Conservation (phyloP, 92 coral and sea anemone genomes). For the Porites rus region DNA sequence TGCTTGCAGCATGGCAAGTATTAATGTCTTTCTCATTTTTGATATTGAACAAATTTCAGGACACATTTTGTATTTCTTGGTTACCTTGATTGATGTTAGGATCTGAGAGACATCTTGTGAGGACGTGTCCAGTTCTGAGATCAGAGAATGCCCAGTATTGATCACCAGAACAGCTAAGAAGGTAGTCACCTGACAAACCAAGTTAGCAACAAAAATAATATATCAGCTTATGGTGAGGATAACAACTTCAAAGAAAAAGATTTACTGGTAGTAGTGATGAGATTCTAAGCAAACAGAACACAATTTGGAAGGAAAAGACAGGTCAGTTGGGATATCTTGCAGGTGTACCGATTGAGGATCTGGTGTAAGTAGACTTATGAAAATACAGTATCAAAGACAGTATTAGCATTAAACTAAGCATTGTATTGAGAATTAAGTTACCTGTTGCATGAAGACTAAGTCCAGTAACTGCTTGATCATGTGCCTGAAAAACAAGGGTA, state of each 20-base stretch:
- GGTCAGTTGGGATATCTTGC: not conserved
- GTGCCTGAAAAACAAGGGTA: constrained; percentile 68
- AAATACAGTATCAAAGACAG: not conserved
- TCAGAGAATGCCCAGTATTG: constrained; percentile 99
- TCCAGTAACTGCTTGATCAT: constrained; percentile 93
- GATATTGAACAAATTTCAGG: not conserved
- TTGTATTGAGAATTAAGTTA: constrained; percentile 14
- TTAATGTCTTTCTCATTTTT: too few relatives aligned
- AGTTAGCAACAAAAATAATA: not conserved
- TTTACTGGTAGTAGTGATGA: not conserved
- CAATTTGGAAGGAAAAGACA: too few relatives aligned
- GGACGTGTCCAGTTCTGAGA: constrained; percentile 93
- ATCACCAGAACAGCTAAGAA: constrained; percentile 92
- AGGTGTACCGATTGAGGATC: not conserved
- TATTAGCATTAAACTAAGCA: too few relatives aligned
- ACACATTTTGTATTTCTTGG: not conserved
- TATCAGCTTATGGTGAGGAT: too few relatives aligned
- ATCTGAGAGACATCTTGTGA: constrained; percentile 94
- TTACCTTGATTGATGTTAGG: constrained; percentile 94
- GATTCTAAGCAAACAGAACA: too few relatives aligned
- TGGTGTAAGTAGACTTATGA: not conserved
- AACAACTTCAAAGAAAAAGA: not conserved
- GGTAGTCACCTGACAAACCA: constrained; percentile 78
- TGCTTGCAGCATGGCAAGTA: too few relatives aligned
- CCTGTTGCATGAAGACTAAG: constrained; percentile 99